These are phyloP conservation scores for Falcunculus frontatus DNA, from an alignment of 2,113 vertebrate genomes.

Conservation along the genomic window DNA sequence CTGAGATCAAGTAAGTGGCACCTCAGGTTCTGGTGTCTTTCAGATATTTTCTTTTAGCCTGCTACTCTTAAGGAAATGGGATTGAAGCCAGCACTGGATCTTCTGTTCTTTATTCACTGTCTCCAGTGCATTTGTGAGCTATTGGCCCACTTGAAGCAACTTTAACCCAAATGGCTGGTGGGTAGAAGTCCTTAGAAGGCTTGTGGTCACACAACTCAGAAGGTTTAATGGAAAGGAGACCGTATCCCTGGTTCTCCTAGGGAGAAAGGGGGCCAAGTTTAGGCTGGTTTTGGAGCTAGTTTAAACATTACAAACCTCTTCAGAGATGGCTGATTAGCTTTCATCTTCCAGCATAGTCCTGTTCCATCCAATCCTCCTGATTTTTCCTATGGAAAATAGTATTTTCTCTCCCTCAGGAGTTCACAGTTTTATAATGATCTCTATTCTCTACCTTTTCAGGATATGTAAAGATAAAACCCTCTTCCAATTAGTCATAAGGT, in stretches of 20 bases:
- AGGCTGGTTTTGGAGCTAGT: not conserved
- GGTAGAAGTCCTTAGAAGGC: not conserved
- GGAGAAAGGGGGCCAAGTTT: not conserved
- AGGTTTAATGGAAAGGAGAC: not conserved
- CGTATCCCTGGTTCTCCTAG: not conserved
- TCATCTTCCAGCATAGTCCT: not conserved
- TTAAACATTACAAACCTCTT: not conserved
- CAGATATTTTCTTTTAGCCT: not conserved
- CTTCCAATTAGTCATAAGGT: constrained; percentile 36
- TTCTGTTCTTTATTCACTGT: not conserved
- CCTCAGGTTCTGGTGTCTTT: not conserved
- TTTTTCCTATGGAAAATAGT: not conserved
- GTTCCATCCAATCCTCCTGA: not conserved
- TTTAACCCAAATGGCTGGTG: not conserved
- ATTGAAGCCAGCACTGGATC: not conserved
- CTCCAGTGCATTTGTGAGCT: not conserved
- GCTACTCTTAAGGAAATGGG: not conserved
- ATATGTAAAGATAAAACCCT: constrained; percentile 38
- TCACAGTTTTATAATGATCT: not conserved
- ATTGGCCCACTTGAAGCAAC: not conserved
- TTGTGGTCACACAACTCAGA: rapidly evolving
- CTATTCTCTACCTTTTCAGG: constrained; percentile 14
- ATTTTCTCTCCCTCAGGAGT: not conserved
- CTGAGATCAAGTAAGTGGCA: constrained; percentile 67
- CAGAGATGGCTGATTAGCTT: not conserved